Base-by-base conservation (phyloP, 2,113 vertebrate species). In the Hepsetus odoe region DNA sequence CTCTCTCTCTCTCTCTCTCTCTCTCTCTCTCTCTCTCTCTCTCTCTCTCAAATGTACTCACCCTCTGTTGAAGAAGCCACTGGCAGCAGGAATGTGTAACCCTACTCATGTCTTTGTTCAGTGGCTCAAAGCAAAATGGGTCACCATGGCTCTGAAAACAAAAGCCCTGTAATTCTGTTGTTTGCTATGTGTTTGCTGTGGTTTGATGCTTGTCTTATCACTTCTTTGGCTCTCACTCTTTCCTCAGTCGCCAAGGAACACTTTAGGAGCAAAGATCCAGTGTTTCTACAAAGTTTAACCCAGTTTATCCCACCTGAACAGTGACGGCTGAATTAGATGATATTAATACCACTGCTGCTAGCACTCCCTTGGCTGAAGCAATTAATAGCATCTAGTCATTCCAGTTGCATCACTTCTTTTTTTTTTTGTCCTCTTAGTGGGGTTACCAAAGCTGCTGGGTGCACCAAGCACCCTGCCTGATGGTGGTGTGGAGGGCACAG, bases 391-490 rank as follows among this genome's bases (percentile, higher is more conserved):
- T 26, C 22, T 55, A n/a, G 35, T 56, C 30, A 24, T 62, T 51
- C 62, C 26, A 18, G 24, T 64, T 70, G 5, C 67, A 1, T 3
- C 1, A 8, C 9, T 8, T 18, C 18, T 11, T 14, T 59, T 12
- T 20, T 33, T 20, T 61, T 71, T 80, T 80, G 70, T 85, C 80
- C 74, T 88, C 42, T 7, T 90, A 98, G 96, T 94, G 81, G 94
- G 95, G 90, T 93, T 97, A 90, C 94, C 95, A 78, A 99, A 96
- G 93, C 95, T 85, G 85, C 92, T 95, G 51, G 94, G 93, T 66
- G 87, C 92, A 77, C 80, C 94, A 56, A 93, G 92, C 68, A 87
- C 91, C 65, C 83, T 92, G 64, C 90, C 95, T 62, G 98, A 98
- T 79, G 90, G 94, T 82, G 93, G 91, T 79, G 89, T 94, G 84